Percentiles rank a stretch among this genome's conserved stretches.
phyloP scores from a whole-genome alignment of 2,888 invertebrate species.

The Anthophora plumipes region DNA sequence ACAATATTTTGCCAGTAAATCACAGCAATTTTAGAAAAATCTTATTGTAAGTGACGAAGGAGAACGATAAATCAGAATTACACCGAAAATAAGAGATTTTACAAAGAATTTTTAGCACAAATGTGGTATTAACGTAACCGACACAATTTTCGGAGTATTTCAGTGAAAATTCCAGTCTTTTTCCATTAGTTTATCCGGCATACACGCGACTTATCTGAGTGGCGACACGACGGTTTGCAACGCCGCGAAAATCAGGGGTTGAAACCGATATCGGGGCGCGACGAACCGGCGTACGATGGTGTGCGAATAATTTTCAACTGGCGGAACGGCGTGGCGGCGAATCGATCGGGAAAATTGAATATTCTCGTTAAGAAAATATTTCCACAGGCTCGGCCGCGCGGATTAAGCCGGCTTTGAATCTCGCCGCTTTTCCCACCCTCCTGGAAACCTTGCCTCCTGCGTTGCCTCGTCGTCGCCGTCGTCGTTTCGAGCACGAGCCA shows the following conservation, averaged over 20 bases:
- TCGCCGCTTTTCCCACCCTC: slow-evolving; percentile 45
- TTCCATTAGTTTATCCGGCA: not conserved
- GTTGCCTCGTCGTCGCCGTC: not conserved
- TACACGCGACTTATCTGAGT: slow-evolving; percentile 14
- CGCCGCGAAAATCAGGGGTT: slow-evolving; percentile 9
- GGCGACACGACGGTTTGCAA: not conserved
- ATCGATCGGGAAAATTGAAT: slow-evolving; percentile 76
- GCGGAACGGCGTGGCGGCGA: slow-evolving; percentile 38
- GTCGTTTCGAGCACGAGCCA: slow-evolving; percentile 10
- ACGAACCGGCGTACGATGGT: slow-evolving; percentile 28
- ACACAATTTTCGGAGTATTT: too few relatives aligned
- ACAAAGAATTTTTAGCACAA: too few relatives aligned
- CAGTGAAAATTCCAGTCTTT: not conserved
- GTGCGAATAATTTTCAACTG: slow-evolving; percentile 54
- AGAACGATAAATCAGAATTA: too few relatives aligned
- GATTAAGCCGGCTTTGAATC: slow-evolving; percentile 68
- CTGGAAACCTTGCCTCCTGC: too few relatives aligned
- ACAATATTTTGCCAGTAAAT: too few relatives aligned
- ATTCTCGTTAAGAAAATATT: slow-evolving; percentile 76
- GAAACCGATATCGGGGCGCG: slow-evolving; percentile 41
- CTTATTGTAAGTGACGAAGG: too few relatives aligned
- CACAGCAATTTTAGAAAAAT: too few relatives aligned
- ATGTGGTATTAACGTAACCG: too few relatives aligned
- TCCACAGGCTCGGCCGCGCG: slow-evolving; percentile 57
- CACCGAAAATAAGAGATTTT: too few relatives aligned